Evolutionary conservation across 1,140 invertebrate genomes (phyloP).

Genomic region (Drosophila ogumai): DNA sequence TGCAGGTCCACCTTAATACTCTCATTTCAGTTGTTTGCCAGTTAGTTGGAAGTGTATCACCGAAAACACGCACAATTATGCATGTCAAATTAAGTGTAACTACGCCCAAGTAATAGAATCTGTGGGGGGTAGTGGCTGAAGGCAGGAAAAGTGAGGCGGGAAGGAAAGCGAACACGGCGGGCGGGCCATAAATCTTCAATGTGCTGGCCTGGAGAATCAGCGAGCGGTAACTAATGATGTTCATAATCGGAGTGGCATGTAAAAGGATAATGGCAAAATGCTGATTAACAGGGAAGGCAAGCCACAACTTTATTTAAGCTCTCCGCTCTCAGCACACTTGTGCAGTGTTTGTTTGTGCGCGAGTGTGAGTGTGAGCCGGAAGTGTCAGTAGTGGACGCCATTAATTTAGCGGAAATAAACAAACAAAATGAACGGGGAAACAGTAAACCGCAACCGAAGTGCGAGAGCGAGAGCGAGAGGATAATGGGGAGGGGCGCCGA

Average conservation of each 20-base stretch:
- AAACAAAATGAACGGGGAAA: conserved; percentile 75
- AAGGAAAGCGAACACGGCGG: conserved; percentile 29
- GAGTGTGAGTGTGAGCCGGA: conserved; percentile 56
- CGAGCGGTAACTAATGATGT: conserved; percentile 80
- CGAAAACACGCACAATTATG: conserved; percentile 70
- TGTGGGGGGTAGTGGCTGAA: conserved; percentile 6
- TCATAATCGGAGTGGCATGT: conserved; percentile 80
- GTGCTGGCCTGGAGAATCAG: conserved; percentile 55
- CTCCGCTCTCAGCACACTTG: conserved; percentile 35
- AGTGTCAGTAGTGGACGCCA: conserved; percentile 79
- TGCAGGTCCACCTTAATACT: neutral
- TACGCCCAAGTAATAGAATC: conserved; percentile 60
- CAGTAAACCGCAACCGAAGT: conserved; percentile 54
- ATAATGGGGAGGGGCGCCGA: neutral
- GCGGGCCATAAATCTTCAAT: conserved; percentile 69
- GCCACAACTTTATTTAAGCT: conserved; percentile 74
- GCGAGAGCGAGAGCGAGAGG: neutral
- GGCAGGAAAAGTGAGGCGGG: neutral
- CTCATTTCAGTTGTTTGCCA: conserved; percentile 12
- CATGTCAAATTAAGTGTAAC: conserved; percentile 76
- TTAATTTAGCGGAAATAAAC: conserved; percentile 82
- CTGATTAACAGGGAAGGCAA: conserved; percentile 64
- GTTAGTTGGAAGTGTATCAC: conserved; percentile 40
- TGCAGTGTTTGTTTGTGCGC: conserved; percentile 11
- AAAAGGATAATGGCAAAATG: conserved; percentile 73